Percentiles rank a stretch among this genome's conserved stretches.
Evolutionary conservation across 2,888 invertebrate species (phyloP).

Genomic region (Polydrusus pterygomalis): DNA sequence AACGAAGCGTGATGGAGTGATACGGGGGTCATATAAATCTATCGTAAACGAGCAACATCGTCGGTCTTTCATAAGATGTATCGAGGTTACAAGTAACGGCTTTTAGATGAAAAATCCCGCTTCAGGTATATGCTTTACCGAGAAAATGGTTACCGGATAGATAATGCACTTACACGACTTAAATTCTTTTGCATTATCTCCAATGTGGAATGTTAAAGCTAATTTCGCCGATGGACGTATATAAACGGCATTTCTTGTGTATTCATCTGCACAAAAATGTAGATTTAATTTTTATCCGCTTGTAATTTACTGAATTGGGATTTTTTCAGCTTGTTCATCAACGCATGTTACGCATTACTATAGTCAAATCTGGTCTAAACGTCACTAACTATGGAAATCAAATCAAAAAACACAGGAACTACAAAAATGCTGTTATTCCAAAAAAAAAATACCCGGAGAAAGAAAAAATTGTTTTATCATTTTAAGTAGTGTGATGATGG

Average conservation of each 20-base stretch:
- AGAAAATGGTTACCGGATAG: conserved; percentile 32
- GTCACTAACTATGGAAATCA: too few species aligned
- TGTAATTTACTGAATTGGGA: too few species aligned
- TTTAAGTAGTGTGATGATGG: too few species aligned
- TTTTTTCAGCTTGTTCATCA: too few species aligned
- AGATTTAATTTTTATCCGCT: too few species aligned
- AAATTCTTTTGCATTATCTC: conserved; percentile 11
- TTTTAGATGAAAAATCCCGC: conserved; percentile 27
- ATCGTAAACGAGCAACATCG: conserved; percentile 26
- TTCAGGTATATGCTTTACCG: conserved; percentile 31
- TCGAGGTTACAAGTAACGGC: conserved; percentile 44
- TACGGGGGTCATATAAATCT: conserved; percentile 22
- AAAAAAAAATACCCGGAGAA: too few species aligned
- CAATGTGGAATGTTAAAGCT: background rate
- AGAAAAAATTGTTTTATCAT: too few species aligned
- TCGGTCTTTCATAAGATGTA: conserved; percentile 46
- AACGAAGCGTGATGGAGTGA: conserved; percentile 15
- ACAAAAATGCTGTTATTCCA: too few species aligned
- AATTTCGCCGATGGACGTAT: background rate
- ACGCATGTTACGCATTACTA: too few species aligned
- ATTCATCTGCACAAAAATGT: background rate
- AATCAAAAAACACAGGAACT: too few species aligned
- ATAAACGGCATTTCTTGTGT: background rate
- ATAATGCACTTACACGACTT: conserved; percentile 28
- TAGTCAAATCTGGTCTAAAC: too few species aligned